Evolutionary conservation across 2,888 invertebrate species (phyloP).

Genomic region (Yponomeuta sedellus): DNA sequence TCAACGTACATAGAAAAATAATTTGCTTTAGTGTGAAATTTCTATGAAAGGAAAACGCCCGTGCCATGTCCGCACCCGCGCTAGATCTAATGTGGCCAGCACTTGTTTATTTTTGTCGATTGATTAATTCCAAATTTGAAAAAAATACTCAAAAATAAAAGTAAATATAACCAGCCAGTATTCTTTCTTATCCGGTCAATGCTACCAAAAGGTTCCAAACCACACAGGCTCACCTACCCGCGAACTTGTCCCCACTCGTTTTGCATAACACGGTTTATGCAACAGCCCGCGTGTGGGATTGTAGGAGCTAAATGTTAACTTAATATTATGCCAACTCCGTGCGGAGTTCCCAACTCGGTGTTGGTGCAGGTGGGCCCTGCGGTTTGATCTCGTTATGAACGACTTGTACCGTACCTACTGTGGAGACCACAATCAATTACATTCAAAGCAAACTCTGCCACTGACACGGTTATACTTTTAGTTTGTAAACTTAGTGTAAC

Average conservation of each 20-base stretch:
- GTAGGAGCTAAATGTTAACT: conserved; percentile 17
- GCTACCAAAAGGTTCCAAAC: background rate
- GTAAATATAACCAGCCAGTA: background rate
- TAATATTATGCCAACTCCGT: conserved; percentile 16
- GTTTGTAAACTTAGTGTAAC: no score
- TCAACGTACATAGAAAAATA: no score
- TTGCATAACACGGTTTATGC: conserved; percentile 17
- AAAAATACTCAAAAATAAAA: no score
- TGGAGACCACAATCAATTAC: no score
- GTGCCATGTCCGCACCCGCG: no score
- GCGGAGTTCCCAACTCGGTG: conserved; percentile 3
- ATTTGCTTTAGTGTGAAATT: no score
- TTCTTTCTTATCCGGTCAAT: background rate
- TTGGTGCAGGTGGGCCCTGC: background rate
- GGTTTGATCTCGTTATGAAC: background rate
- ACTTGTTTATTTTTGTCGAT: no score
- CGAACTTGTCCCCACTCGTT: conserved; percentile 15
- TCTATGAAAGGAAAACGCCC: no score
- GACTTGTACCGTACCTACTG: background rate
- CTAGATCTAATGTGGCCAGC: no score
- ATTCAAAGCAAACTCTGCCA: no score
- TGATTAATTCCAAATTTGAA: no score
- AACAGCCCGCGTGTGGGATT: conserved; percentile 15
- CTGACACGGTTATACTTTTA: no score
- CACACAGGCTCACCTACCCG: background rate